Base-by-base conservation (phyloP, 2,797 vertebrate species). In the Cheirogaleus major region DNA sequence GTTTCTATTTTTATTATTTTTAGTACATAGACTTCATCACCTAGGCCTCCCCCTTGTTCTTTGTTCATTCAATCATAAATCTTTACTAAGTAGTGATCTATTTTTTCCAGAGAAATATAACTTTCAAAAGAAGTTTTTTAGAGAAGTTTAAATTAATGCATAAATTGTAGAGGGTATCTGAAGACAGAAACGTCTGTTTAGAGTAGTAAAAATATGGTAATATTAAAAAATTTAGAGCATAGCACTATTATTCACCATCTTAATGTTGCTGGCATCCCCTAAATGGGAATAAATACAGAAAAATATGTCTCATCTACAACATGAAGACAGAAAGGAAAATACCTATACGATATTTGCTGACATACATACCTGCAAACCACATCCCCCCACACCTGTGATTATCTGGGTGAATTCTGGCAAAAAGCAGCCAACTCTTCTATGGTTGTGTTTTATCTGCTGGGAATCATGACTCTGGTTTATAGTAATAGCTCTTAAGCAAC, bases 81-180 rank as follows among this genome's bases (percentile, higher is more conserved):
- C 67, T 93, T 96, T 90, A 88, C 57, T 73, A 90, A 98, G 45
- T 5, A 7, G 0, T 69, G 50, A 72, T 93, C 48, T 97, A 91
- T 41, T 75, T 76, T 94, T 91, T 48, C 93, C 87, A 81, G 95
- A 92, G 69, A 96, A 96, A 93, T 27, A 95, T 2, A 86, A 17
- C 22, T 95, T 95, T 92, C 48, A 73, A 43, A 59, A 57, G 9
- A 96, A 88, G 32, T 69, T 96, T 87, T 80, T 70, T 9, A 48
- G 45, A 86, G 14, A 96, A 91, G 45, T 95, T 97, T 72, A 92
- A 92, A 23, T 84, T 73, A 75, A 2, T 0, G 23, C 95, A 95
- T 27, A 95, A 30, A 93, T 78, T 97, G 67, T 43, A 93, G 3
- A 95, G 20, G 65, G 92, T 4, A 88, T 10, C 30, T 65, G 63